Evolutionary conservation across 2,888 invertebrate species (phyloP).

Genomic region (Archips crataeganus): DNA sequence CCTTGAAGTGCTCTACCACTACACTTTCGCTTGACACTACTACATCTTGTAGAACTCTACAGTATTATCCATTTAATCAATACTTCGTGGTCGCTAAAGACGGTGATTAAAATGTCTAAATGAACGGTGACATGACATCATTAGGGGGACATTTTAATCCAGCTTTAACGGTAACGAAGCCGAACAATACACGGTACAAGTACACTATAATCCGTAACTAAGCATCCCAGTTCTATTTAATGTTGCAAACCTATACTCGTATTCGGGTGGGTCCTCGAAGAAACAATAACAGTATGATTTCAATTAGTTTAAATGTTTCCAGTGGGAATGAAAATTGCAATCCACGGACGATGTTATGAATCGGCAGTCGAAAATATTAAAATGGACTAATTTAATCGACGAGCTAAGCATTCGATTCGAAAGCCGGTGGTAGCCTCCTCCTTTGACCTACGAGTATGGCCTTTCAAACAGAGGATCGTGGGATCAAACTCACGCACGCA

Average conservation of each 20-base stretch:
- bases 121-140: background rate
- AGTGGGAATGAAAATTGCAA: background rate
- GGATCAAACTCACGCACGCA: too few relatives aligned
- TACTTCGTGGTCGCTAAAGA: background rate
- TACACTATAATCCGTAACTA: conserved; percentile 37
- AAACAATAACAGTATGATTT: conserved; percentile 26
- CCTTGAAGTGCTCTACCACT: too few relatives aligned
- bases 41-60: background rate
- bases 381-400: too few relatives aligned
- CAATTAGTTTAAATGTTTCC: background rate
- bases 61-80: background rate
- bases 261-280: conserved; percentile 1
- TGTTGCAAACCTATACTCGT: conserved; percentile 17
- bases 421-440: too few relatives aligned
- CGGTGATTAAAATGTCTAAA: conserved; percentile 6
- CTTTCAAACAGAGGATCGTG: too few relatives aligned
- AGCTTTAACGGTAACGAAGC: conserved; percentile 31
- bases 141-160: conserved; percentile 32
- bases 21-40: too few relatives aligned
- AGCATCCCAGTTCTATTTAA: conserved; percentile 34
- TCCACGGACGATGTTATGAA: too few relatives aligned
- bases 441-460: too few relatives aligned
- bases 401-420: too few relatives aligned
- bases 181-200: conserved; percentile 29
- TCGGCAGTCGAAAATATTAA: too few relatives aligned